phyloP scores from a whole-genome alignment of 2,113 vertebrate genomes.

The Cyrtonyx montezumae region DNA sequence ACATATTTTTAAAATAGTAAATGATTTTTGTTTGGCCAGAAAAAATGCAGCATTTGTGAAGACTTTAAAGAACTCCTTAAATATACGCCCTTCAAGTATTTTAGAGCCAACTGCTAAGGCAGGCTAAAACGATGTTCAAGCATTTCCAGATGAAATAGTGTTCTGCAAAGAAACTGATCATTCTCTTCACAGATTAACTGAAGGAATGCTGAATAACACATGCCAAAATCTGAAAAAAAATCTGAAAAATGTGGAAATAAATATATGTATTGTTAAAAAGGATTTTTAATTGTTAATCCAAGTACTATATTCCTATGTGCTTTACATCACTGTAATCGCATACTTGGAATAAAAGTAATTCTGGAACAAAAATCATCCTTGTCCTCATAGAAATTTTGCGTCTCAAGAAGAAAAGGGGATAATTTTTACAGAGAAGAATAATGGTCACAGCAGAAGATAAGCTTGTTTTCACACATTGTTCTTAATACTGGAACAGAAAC shows the following conservation, averaged over 20 bases:
- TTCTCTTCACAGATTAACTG: neutral
- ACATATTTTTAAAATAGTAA: neutral
- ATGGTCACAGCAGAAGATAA: neutral
- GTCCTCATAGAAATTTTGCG: neutral
- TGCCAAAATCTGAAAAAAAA: neutral
- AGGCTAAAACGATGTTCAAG: neutral
- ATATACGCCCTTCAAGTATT: neutral
- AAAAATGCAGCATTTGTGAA: neutral
- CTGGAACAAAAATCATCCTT: constrained; percentile 4
- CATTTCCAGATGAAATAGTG: neutral
- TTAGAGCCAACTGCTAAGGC: neutral
- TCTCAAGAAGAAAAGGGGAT: neutral
- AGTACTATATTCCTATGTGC: neutral
- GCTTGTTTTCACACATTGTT: neutral
- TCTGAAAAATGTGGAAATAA: neutral
- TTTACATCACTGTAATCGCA: constrained; percentile 1
- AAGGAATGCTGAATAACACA: neutral
- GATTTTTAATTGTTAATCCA: neutral
- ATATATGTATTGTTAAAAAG: neutral
- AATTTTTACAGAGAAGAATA: neutral
- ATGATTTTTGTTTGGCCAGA: neutral
- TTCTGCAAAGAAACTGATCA: neutral
- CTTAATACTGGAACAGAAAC: neutral
- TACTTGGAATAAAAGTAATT: neutral
- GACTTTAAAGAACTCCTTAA: constrained; percentile 6